phyloP scores from a whole-genome alignment of 2,888 invertebrate genomes.

The Amphipyra tragopoginis region DNA sequence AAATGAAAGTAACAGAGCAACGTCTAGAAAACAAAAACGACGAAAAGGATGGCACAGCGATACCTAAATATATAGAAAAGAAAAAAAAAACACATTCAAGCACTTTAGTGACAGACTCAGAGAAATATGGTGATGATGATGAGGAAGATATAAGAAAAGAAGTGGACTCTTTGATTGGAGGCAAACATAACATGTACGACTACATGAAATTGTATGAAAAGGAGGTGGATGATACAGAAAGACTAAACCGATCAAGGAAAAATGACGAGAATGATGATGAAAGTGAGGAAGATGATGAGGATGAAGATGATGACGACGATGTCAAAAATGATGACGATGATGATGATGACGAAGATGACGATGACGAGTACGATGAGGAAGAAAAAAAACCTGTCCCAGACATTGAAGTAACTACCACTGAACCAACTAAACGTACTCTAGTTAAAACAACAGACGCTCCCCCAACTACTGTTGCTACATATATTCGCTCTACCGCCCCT shows the following conservation, averaged over 20 bases:
- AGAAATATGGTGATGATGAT: slow-evolving; percentile 79
- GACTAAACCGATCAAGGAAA: slow-evolving; percentile 41
- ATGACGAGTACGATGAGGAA: slow-evolving; percentile 50
- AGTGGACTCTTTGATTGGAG: slow-evolving; percentile 81
- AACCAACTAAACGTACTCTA: slow-evolving; percentile 78
- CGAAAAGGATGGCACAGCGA: slow-evolving; percentile 35
- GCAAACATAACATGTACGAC: slow-evolving; percentile 79
- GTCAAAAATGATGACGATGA: slow-evolving; percentile 54
- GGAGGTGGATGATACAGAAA: slow-evolving; percentile 60
- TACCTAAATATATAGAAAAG: slow-evolving; percentile 81
- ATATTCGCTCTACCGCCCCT: slow-evolving; percentile 71
- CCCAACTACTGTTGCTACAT: slow-evolving; percentile 55
- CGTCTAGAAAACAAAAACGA: slow-evolving; percentile 20
- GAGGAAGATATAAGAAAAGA: slow-evolving; percentile 77
- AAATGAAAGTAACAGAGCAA: slow-evolving; percentile 38
- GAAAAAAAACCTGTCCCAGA: slow-evolving; percentile 27
- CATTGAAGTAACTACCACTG: slow-evolving; percentile 69
- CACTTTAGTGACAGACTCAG: slow-evolving; percentile 84
- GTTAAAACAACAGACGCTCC: slow-evolving; percentile 77
- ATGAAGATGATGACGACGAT: slow-evolving; percentile 59
- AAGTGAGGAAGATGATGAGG: slow-evolving; percentile 54
- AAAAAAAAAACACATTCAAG: slow-evolving; percentile 81
- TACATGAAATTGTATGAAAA: slow-evolving; percentile 82
- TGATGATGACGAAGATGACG: slow-evolving; percentile 46
- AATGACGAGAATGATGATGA: slow-evolving; percentile 57